Percentiles rank a stretch among this genome's conserved stretches.
Conservation (phyloP, 2,113 vertebrate species). For the Cololabis saira region DNA sequence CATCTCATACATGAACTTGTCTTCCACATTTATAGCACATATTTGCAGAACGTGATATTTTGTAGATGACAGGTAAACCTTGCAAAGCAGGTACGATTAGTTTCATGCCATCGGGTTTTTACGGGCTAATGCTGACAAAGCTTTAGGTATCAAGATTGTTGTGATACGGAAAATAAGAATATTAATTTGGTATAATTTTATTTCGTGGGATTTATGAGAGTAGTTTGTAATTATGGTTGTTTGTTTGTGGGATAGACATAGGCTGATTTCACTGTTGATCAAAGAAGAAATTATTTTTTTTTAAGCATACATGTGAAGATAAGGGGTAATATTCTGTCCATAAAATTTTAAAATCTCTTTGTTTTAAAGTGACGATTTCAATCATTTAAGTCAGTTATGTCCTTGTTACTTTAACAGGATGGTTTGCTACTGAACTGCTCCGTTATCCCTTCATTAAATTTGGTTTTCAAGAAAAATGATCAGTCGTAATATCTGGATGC, state of each 20-base stretch:
- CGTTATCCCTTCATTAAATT: constrained; percentile 69
- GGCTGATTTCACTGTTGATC: constrained; percentile 21
- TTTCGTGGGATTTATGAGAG: constrained; percentile 37
- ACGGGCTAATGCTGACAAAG: constrained; percentile 19
- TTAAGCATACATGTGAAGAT: constrained; percentile 14
- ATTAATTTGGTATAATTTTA: constrained; percentile 33
- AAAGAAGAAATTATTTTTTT: background rate
- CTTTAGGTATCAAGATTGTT: constrained; percentile 37
- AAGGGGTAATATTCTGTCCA: background rate
- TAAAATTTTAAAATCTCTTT: constrained; percentile 3
- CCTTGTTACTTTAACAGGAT: background rate
- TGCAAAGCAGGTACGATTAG: constrained; percentile 32
- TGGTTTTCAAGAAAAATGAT: constrained; percentile 32
- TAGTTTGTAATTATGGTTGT: constrained; percentile 36
- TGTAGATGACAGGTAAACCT: constrained; percentile 44
- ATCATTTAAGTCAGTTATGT: constrained; percentile 15
- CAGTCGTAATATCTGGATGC: constrained; percentile 39
- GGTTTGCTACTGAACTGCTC: constrained; percentile 39
- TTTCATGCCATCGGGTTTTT: constrained; percentile 36
- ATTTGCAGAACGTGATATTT: constrained; percentile 52
- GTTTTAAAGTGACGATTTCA: constrained; percentile 13
- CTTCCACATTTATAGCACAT: constrained; percentile 67
- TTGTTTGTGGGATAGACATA: constrained; percentile 26
- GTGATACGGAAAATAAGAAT: constrained; percentile 35
- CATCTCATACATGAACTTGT: constrained; percentile 37